A percentile compares a stretch with the other conserved stretches of the same genome.
Conservation (phyloP, 2,113 vertebrate species). For the Tamias sibiricus region DNA sequence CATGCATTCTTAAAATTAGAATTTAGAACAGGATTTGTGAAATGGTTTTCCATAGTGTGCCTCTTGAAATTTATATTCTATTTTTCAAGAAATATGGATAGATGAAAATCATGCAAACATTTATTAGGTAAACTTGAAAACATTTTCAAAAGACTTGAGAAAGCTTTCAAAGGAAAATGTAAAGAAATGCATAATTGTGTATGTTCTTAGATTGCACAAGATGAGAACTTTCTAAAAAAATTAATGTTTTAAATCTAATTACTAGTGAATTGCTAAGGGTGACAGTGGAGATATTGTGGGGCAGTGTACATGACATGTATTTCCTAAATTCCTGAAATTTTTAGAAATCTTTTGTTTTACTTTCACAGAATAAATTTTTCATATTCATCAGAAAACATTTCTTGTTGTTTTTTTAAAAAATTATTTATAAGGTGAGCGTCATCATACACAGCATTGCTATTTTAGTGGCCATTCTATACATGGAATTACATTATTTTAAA, state of each 20-base stretch:
- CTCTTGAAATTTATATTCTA: not conserved
- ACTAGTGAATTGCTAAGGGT: not conserved
- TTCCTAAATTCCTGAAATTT: slow-evolving; percentile 9
- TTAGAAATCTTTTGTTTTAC: not conserved
- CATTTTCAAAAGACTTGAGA: not conserved
- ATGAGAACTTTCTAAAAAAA: not conserved
- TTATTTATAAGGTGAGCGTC: not conserved
- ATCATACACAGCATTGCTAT: not conserved
- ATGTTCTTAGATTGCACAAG: not conserved
- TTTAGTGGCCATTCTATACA: not conserved
- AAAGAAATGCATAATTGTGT: not conserved
- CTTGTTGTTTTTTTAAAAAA: not conserved
- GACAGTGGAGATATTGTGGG: not conserved
- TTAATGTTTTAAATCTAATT: not conserved
- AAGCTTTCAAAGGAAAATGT: not conserved
- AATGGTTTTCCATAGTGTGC: not conserved
- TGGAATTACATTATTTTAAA: not conserved
- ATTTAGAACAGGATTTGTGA: slow-evolving; percentile 3
- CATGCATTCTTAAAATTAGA: not conserved
- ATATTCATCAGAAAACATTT: not conserved
- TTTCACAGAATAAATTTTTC: not conserved
- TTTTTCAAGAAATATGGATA: not conserved
- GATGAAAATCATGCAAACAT: not conserved
- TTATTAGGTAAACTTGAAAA: not conserved
- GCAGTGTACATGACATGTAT: not conserved